Base-by-base conservation (phyloP, 2,113 vertebrate genomes). In the Castor canadensis region DNA sequence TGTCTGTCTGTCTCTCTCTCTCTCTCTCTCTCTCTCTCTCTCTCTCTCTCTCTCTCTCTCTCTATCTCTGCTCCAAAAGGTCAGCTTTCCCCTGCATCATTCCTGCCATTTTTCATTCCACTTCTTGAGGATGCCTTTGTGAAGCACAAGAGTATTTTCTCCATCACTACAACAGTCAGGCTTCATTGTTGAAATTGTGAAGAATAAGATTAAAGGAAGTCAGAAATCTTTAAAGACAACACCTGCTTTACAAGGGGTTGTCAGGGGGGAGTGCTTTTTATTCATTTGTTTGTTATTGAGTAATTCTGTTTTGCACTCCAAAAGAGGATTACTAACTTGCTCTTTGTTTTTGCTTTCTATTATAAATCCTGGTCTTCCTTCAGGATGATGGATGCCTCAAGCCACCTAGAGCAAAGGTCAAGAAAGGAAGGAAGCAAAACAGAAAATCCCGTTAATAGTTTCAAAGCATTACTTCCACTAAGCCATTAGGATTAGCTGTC, bases 161-260 rank as follows among this genome's bases (percentile, higher is more conserved):
- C 40, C 22, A 20, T 56, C 35, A 20, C 38, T 11, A 62, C 56
- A 9, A 52, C 26, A 47, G 58, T 60, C 47, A 67, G 43, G 22
- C 47, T n/a, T 11, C 9, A 13, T 58, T 73, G 30, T 47, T 73
- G 62, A 92, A 71, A 83, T 89, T 43, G 73, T 72, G 58, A 88
- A 58, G 15, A 54, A 16, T 3, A 84, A 45, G 52, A 86, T 60
- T 66, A 91, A 85, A 96, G 38, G n/a, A 76, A 81, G 38, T 69
- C 86, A 67, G 52, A 91, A 95, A 91, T 64, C 52, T 87, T 87
- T 92, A 64, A 95, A 84, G 64, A 32, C 52, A 62, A 91, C 45
- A 76, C 80, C 69, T 84, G 80, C 35, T 1, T 94, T 73, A 6
- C 58, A 66, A 83, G 60, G 81, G 58, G 47, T 30, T n/a, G 35